These are phyloP conservation scores for Bos taurus DNA, from an alignment of 2,113 vertebrate species.

Conservation along the genomic window DNA sequence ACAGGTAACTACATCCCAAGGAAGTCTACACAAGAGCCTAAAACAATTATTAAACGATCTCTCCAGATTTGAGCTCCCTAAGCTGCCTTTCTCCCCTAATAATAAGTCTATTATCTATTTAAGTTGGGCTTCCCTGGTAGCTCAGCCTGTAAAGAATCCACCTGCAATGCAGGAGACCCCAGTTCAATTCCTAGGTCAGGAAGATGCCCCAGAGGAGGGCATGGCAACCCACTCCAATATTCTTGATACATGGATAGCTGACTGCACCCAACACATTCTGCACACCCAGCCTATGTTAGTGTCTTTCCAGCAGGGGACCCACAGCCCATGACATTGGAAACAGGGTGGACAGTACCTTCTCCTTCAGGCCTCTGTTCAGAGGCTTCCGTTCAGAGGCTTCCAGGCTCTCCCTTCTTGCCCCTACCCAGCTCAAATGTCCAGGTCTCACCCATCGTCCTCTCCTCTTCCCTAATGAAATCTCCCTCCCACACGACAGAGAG, in stretches of 20 bases:
- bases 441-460: not conserved
- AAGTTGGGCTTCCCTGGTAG: not conserved
- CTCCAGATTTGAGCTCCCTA: not conserved
- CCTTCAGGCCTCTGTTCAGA: not conserved
- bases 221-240: not conserved
- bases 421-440: not conserved
- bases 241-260: not conserved
- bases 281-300: not conserved
- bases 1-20: not conserved
- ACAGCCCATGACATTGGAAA: rapidly evolving
- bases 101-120: not conserved
- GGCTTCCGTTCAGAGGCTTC: not conserved
- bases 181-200: not conserved
- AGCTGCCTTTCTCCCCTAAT: not conserved
- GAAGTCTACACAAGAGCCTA: not conserved
- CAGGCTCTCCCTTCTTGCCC: too few relatives aligned
- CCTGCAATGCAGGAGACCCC: not conserved
- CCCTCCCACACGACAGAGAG: rapidly evolving
- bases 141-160: not conserved
- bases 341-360: not conserved
- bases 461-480: not conserved
- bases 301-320: not conserved
- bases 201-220: not conserved
- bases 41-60: not conserved
- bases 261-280: not conserved